These are phyloP conservation scores for Criorhina ranunculi DNA, from an alignment of 2,888 invertebrate species.

Conservation along the genomic window DNA sequence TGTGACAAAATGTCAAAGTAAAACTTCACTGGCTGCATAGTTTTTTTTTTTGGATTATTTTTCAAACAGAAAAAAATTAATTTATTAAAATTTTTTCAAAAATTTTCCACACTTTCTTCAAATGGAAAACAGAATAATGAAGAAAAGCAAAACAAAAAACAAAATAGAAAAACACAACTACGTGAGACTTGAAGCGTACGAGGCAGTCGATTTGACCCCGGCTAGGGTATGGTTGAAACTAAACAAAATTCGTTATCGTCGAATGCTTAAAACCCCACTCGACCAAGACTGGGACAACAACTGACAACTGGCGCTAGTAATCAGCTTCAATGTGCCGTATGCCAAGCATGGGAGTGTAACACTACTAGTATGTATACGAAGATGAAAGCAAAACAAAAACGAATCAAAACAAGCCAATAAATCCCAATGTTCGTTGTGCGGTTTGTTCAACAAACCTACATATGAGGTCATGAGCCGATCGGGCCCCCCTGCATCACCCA, in stretches of 20 bases:
- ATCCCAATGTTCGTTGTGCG: slow-evolving; percentile 17
- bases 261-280: slow-evolving; percentile 60
- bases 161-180: slow-evolving; percentile 26
- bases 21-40: slow-evolving; percentile 86
- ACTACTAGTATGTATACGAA: slow-evolving; percentile 46
- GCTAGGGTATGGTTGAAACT: slow-evolving; percentile 50
- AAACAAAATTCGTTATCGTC: slow-evolving; percentile 62
- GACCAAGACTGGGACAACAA: slow-evolving; percentile 47
- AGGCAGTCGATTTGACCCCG: slow-evolving; percentile 45
- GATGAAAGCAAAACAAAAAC: slow-evolving; percentile 60
- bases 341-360: slow-evolving; percentile 27
- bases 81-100: slow-evolving; percentile 1
- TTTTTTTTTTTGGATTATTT: slow-evolving; percentile 37
- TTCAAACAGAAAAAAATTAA: background rate
- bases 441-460: slow-evolving; percentile 43
- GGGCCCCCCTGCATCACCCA: background rate
- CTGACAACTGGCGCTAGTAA: slow-evolving; percentile 39
- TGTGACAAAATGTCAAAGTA: slow-evolving; percentile 92
- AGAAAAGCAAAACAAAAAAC: background rate
- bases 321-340: slow-evolving; percentile 28
- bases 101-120: slow-evolving; percentile 39
- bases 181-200: slow-evolving; percentile 18
- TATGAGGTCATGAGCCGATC: slow-evolving; percentile 55
- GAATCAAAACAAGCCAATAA: slow-evolving; percentile 72
- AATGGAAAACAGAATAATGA: background rate